Evolutionary conservation across 1,140 invertebrate species (phyloP).

Genomic region (Zaprionus inermis): DNA sequence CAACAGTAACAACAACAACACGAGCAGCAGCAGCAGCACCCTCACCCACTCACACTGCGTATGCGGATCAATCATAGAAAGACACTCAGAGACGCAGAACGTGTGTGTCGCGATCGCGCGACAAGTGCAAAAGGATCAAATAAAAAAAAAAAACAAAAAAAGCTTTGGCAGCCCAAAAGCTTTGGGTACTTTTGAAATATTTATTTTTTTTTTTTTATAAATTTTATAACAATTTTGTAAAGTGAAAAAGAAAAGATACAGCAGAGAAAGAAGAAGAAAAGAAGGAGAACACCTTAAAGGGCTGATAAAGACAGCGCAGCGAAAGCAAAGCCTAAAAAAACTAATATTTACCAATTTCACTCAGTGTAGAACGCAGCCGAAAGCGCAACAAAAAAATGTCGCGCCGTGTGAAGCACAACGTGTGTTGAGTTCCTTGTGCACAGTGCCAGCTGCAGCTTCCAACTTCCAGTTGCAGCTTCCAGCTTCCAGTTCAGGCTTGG

Average conservation of each 20-base stretch:
- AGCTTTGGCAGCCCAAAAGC: slow-evolving; percentile 5
- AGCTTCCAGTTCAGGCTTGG: slow-evolving; percentile 3
- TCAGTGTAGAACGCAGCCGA: background rate
- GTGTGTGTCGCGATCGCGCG: background rate
- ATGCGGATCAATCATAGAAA: slow-evolving; percentile 38
- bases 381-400: slow-evolving; percentile 33
- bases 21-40: slow-evolving; percentile 17
- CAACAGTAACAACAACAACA: slow-evolving; percentile 8
- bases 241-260: slow-evolving; percentile 7
- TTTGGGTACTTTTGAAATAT: background rate
- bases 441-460: slow-evolving; percentile 5
- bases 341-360: background rate
- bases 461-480: background rate
- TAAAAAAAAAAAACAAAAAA: background rate
- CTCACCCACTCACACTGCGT: slow-evolving; percentile 17
- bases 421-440: background rate
- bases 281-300: background rate
- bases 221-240: slow-evolving; percentile 9
- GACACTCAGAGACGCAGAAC: slow-evolving; percentile 14
- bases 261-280: background rate
- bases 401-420: slow-evolving; percentile 41
- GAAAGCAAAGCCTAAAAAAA: background rate
- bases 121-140: slow-evolving; percentile 23
- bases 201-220: slow-evolving; percentile 20
- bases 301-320: slow-evolving; percentile 20